Conservation (phyloP, 2,888 invertebrate species). For the Argynnis bischoffii region DNA sequence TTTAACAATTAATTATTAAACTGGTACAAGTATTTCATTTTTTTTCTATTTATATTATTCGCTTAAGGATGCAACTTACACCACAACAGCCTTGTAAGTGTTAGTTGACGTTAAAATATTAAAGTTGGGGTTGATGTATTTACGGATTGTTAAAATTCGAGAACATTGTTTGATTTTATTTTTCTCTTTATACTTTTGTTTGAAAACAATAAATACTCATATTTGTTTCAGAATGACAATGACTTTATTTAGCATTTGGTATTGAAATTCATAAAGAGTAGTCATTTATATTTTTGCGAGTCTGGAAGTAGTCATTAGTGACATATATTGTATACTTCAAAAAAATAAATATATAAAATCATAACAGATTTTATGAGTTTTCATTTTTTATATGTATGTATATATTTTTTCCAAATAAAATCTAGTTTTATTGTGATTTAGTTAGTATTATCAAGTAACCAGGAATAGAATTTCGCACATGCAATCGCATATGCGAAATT, state of each 20-base stretch:
- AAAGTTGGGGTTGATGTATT: constrained; percentile 61
- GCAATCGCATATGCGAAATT: too few species aligned
- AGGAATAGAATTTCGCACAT: too few species aligned
- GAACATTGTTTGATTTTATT: constrained; percentile 57
- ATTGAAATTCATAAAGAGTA: constrained; percentile 16
- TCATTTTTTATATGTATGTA: too few species aligned
- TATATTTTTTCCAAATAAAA: too few species aligned
- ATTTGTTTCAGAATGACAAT: constrained; percentile 44
- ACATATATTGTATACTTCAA: constrained; percentile 9
- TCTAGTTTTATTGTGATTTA: too few species aligned
- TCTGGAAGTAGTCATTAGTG: not conserved
- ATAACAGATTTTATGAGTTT: not conserved
- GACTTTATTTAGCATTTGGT: constrained; percentile 39
- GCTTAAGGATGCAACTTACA: constrained; percentile 9
- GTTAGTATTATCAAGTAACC: too few species aligned
- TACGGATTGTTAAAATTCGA: constrained; percentile 60
- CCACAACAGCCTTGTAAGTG: constrained; percentile 28
- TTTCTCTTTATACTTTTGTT: constrained; percentile 47
- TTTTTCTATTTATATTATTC: not conserved
- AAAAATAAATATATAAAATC: not conserved
- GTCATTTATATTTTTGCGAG: constrained; percentile 14
- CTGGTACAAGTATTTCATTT: too few species aligned
- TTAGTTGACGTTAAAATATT: constrained; percentile 68
- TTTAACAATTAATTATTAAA: too few species aligned
- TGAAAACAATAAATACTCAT: constrained; percentile 54